These are phyloP conservation scores for Oligia strigilis DNA, from an alignment of 2,888 invertebrate species.

Conservation along the genomic window DNA sequence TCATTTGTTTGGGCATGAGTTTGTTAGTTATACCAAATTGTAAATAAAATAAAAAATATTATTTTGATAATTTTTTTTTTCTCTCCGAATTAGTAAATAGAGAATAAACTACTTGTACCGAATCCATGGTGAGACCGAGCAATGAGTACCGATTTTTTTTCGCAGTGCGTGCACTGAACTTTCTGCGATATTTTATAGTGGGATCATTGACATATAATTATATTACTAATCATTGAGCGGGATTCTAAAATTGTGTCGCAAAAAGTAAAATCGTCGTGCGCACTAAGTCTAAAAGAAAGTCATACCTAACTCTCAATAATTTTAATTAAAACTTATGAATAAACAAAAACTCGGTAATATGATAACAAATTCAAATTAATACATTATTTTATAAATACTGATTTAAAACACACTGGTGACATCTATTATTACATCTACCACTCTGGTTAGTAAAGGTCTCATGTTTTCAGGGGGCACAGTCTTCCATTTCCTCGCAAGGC, in stretches of 20 bases:
- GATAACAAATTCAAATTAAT: constrained; percentile 57
- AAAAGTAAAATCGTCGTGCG: no score
- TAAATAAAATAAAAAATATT: neutral
- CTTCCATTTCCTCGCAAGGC: constrained; percentile 83
- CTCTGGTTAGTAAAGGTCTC: constrained; percentile 81
- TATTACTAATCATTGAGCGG: no score
- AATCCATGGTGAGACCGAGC: no score
- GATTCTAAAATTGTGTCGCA: no score
- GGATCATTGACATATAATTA: no score
- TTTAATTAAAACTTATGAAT: constrained; percentile 61
- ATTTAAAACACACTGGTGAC: constrained; percentile 74
- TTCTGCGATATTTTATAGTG: no score
- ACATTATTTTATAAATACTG: constrained; percentile 53
- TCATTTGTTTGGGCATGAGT: neutral
- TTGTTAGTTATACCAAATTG: neutral
- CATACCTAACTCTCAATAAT: constrained; percentile 17
- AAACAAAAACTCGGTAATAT: constrained; percentile 46
- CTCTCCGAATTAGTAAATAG: no score
- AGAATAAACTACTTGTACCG: no score
- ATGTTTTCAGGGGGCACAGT: constrained; percentile 80
- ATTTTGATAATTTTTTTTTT: neutral
- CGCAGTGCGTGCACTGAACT: no score
- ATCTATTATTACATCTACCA: constrained; percentile 83
- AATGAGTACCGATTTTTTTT: no score
- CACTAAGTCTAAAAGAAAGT: neutral